Percentiles rank a stretch among this genome's conserved stretches.
Evolutionary conservation across 2,797 vertebrate genomes (phyloP).

Genomic region (Erpetoichthys calabaricus): DNA sequence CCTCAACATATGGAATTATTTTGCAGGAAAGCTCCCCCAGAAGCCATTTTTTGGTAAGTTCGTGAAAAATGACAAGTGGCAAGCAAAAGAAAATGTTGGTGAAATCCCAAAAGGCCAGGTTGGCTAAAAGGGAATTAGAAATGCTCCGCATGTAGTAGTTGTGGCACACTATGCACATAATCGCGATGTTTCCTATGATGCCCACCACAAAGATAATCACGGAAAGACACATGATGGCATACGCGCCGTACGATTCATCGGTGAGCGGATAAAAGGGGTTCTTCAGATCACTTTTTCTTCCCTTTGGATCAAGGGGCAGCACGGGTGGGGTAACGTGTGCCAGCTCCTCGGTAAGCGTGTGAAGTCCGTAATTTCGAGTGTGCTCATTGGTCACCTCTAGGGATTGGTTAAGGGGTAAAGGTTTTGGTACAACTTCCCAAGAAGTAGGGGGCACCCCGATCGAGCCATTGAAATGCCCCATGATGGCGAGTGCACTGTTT

Average conservation of each 20-base stretch:
- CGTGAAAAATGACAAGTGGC: slow-evolving; percentile 82
- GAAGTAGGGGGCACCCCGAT: slow-evolving; percentile 21
- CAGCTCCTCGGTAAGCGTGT: slow-evolving; percentile 29
- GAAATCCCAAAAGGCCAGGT: slow-evolving; percentile 93
- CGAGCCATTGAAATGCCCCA: slow-evolving; percentile 24
- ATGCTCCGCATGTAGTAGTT: slow-evolving; percentile 97
- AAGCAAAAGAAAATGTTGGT: slow-evolving; percentile 85
- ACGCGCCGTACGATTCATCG: slow-evolving; percentile 71
- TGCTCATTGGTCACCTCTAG: slow-evolving; percentile 16
- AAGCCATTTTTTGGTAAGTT: slow-evolving; percentile 85
- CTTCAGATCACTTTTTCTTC: slow-evolving; percentile 40
- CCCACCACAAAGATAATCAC: slow-evolving; percentile 73
- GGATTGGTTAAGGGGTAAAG: slow-evolving; percentile 39
- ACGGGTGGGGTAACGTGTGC: slow-evolving; percentile 33
- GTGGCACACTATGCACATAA: slow-evolving; percentile 95
- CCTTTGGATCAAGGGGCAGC: slow-evolving; percentile 27
- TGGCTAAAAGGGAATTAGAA: slow-evolving; percentile 90
- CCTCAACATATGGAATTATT: slow-evolving; percentile 92
- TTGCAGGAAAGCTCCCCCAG: slow-evolving; percentile 91
- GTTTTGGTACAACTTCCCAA: slow-evolving; percentile 41
- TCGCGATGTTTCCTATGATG: slow-evolving; percentile 78
- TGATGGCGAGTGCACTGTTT: slow-evolving; percentile 27
- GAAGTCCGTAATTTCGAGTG: slow-evolving; percentile 26
- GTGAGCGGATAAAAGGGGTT: slow-evolving; percentile 87
- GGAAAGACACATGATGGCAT: slow-evolving; percentile 63